Base-by-base conservation (phyloP, 1,140 invertebrate genomes). In the Platyura marginata region DNA sequence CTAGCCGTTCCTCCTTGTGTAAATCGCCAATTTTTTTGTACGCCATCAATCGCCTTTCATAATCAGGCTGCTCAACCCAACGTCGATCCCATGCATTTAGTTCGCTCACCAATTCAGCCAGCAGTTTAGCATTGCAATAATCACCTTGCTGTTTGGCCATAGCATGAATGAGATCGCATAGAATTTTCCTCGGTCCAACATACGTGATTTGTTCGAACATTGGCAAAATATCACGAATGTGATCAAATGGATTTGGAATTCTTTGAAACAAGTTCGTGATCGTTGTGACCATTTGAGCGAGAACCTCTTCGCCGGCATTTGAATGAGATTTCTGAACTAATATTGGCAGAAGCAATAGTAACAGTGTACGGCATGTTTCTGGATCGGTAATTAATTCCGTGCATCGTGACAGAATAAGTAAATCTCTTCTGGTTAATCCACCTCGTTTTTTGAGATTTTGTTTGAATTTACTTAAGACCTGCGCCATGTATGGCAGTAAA, bases 61-160 rank as follows among this genome's bases (percentile, higher is more conserved):
- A 92, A 62, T 97, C 90, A 0, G 92, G 88, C 54, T 96, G 90
- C 47, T 95, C 90, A 6, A 94, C 68, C 72, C 83, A 83, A 43
- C 75, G 73, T 18, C 68, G 64, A 62, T 95, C 82, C 68, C 75
- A 94, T 0, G 90, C 74, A 65, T 96, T 96, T 25, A 97, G 65
- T 51, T 81, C 68, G 3, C 51, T 52, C 5, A 86, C 59, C 5
- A 82, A 46, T 4, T 69, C 50, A 4, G 69, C 63, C 32, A 67
- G 57, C 25, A 49, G 47, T n/a, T n/a, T n/a, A n/a, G n/a, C n/a
- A n/a, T n/a, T n/a, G n/a, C n/a, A n/a, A n/a, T n/a, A n/a, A 19
- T 44, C 37, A 42, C 56, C 51, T 44, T 39, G 57, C 53, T 41
- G 65, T 49, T 40, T 53, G 8, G 69, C 65, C 43, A 79, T 71